Conservation (phyloP, 2,113 vertebrate species). For the Sialia sialis region DNA sequence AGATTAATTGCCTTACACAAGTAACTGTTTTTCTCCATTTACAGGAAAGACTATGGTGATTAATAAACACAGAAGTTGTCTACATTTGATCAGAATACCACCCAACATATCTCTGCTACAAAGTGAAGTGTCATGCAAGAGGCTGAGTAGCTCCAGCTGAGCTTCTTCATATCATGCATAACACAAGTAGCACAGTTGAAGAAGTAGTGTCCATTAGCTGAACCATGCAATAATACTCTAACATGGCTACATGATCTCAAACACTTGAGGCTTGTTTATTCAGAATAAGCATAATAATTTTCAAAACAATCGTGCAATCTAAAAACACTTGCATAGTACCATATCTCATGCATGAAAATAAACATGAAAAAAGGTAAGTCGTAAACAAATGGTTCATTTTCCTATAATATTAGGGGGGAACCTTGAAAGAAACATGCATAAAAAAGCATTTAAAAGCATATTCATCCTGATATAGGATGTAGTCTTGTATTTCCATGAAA, state of each 20-base stretch:
- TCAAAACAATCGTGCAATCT: background rate
- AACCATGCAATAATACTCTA: background rate
- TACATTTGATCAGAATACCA: background rate
- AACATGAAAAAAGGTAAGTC: background rate
- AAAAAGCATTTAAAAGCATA: background rate
- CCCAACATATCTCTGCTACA: background rate
- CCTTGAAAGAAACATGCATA: background rate
- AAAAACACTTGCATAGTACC: background rate
- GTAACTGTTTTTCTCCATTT: background rate
- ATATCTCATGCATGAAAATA: background rate
- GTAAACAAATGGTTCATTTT: background rate
- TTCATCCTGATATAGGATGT: background rate
- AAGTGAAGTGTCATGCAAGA: background rate
- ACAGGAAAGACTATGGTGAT: background rate
- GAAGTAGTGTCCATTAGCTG: background rate
- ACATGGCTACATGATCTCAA: background rate
- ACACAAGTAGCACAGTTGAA: background rate
- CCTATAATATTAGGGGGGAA: fast-evolving
- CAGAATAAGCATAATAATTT: background rate
- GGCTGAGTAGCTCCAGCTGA: background rate
- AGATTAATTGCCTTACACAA: background rate
- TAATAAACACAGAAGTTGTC: background rate
- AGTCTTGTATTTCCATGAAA: background rate
- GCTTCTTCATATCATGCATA: background rate
- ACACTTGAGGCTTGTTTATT: background rate